Percentiles rank a stretch among this genome's conserved stretches.
phyloP scores from a whole-genome alignment of 2,888 invertebrate genomes.

The Oligia fasciuncula region DNA sequence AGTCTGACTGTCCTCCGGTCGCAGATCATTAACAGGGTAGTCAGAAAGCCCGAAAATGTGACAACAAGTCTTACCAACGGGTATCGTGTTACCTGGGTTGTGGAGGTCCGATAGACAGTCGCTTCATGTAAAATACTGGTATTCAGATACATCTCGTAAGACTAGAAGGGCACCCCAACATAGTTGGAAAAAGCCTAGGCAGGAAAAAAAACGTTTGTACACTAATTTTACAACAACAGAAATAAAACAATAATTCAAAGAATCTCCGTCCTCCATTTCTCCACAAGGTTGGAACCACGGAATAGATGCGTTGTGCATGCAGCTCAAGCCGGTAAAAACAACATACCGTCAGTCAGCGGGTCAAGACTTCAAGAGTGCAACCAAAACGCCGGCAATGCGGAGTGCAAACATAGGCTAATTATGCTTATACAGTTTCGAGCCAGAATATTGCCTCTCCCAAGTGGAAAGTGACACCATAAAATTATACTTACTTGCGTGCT shows the following conservation, averaged over 20 bases:
- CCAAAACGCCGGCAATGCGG: background rate
- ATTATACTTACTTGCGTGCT: background rate
- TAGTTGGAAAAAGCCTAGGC: background rate
- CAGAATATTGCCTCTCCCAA: background rate
- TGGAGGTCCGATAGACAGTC: background rate
- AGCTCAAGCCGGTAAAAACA: constrained; percentile 8
- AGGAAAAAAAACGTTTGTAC: background rate
- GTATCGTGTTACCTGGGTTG: background rate
- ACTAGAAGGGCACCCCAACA: background rate
- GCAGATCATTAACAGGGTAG: background rate
- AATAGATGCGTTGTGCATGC: background rate
- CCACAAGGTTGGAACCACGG: background rate
- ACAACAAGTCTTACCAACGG: background rate
- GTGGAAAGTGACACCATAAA: background rate
- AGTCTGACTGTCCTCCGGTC: background rate
- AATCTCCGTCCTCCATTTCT: background rate
- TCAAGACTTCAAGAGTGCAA: constrained; percentile 31
- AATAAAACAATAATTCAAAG: background rate
- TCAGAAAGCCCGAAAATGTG: background rate
- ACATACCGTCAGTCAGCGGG: constrained; percentile 15
- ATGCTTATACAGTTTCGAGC: background rate
- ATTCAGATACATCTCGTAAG: background rate
- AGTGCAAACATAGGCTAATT: background rate
- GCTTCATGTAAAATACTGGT: background rate
- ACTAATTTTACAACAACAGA: background rate